Conservation (phyloP, 1,140 invertebrate species). For the Euborellia annulipes region DNA sequence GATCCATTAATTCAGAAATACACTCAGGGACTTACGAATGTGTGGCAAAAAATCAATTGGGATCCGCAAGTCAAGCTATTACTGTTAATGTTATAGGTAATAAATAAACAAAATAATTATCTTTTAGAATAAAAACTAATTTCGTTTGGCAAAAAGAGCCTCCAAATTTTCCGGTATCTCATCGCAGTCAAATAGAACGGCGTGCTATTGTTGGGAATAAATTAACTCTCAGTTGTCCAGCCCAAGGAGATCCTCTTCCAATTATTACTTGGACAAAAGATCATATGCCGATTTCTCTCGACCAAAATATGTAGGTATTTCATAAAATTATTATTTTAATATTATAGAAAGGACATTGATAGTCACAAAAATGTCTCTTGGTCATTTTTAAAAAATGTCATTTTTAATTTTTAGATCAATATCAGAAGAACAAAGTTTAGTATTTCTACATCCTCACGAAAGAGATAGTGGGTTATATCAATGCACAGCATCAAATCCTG, state of each 20-base stretch:
- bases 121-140: too few relatives aligned
- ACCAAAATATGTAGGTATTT: slow-evolving; percentile 5
- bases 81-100: slow-evolving; percentile 5
- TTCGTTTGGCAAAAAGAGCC: slow-evolving; percentile 5
- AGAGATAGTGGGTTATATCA: slow-evolving; percentile 6
- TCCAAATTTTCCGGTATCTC: slow-evolving; percentile 1
- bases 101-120: background rate
- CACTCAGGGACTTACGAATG: slow-evolving; percentile 30
- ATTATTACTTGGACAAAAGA: slow-evolving; percentile 26
- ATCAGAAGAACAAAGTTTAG: slow-evolving; percentile 5
- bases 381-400: too few relatives aligned
- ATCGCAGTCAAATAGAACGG: background rate
- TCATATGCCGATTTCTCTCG: slow-evolving; percentile 1
- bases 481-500: slow-evolving; percentile 14
- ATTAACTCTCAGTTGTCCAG: slow-evolving; percentile 26
- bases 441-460: slow-evolving; percentile 3
- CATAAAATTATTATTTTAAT: background rate
- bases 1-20: slow-evolving; percentile 21
- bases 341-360: slow-evolving; percentile 1
- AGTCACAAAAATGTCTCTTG: too few relatives aligned
- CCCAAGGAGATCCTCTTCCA: slow-evolving; percentile 31
- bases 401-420: too few relatives aligned
- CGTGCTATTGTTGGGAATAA: slow-evolving; percentile 1
- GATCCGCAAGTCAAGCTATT: slow-evolving; percentile 13
- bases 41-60: slow-evolving; percentile 22